These are phyloP conservation scores for Hemitrygon akajei DNA, from an alignment of 2,797 vertebrate species.

Conservation along the genomic window DNA sequence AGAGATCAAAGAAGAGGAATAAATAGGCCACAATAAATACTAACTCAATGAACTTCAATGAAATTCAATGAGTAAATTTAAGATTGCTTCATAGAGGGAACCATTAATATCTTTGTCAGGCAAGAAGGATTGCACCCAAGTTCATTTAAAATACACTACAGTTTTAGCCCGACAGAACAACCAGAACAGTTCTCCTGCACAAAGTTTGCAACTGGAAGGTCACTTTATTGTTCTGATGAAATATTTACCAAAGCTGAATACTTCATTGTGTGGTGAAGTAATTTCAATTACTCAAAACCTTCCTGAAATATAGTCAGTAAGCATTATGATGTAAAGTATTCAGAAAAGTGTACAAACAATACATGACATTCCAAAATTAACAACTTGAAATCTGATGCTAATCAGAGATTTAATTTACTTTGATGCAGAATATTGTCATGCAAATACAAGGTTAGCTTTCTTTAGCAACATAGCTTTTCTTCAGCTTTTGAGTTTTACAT, in stretches of 20 bases:
- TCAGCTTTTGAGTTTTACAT: not conserved
- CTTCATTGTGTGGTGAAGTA: not conserved
- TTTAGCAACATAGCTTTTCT: not conserved
- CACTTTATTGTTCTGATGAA: not conserved
- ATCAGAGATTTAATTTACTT: slow-evolving; percentile 12
- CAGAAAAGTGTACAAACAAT: not conserved
- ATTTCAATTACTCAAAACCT: not conserved
- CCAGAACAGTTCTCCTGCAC: not conserved
- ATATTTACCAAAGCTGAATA: not conserved
- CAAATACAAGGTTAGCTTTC: not conserved
- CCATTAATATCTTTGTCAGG: not conserved
- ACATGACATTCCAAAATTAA: not conserved
- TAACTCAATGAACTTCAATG: not conserved
- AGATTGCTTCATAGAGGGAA: not conserved
- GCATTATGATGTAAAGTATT: not conserved
- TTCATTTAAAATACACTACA: not conserved
- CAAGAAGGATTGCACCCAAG: not conserved
- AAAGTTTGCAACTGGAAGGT: not conserved
- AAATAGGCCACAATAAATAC: not conserved
- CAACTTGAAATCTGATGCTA: not conserved
- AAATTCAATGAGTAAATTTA: slow-evolving; percentile 16
- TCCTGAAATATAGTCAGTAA: not conserved
- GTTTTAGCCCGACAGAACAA: not conserved
- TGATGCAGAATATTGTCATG: not conserved
- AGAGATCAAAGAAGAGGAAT: not conserved